phyloP scores from a whole-genome alignment of 2,888 invertebrate genomes.

The Eumacrocentrus americanus region DNA sequence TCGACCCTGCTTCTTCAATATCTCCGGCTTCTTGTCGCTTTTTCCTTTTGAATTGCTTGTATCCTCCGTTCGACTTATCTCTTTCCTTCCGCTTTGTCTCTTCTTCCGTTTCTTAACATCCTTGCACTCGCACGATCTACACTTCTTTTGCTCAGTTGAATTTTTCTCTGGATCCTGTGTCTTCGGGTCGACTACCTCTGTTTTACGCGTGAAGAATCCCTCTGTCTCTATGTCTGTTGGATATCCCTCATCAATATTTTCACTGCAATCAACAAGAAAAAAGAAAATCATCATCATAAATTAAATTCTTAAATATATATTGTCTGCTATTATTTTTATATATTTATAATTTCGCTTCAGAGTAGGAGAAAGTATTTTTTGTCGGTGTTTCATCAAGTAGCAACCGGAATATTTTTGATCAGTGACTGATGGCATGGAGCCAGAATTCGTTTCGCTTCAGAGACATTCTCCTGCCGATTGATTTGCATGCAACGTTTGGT shows the following conservation, averaged over 20 bases:
- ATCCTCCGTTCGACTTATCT: slow-evolving; percentile 13
- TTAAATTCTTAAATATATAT: background rate
- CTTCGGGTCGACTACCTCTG: background rate
- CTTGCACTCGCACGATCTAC: slow-evolving; percentile 13
- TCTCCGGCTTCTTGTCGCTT: background rate
- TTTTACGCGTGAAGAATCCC: slow-evolving; percentile 7
- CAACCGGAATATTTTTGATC: background rate
- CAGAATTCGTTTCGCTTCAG: slow-evolving; percentile 13
- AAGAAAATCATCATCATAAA: background rate
- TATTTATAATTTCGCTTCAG: too few relatives aligned
- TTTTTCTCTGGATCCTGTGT: slow-evolving; percentile 7
- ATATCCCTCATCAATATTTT: slow-evolving; percentile 28
- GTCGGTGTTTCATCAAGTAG: background rate
- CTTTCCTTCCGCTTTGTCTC: slow-evolving; percentile 23
- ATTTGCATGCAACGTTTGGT: slow-evolving; percentile 1
- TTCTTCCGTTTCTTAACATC: background rate
- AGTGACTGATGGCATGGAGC: background rate
- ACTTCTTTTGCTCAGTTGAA: background rate
- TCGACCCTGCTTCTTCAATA: background rate
- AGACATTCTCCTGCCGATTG: slow-evolving; percentile 7
- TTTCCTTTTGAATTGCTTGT: slow-evolving; percentile 26
- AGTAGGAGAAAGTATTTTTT: background rate
- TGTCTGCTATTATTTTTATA: too few relatives aligned
- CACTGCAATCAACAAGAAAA: too few relatives aligned
- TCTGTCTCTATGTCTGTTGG: slow-evolving; percentile 23